Conservation (phyloP, 2,113 vertebrate genomes). For the Ovibos moschatus region DNA sequence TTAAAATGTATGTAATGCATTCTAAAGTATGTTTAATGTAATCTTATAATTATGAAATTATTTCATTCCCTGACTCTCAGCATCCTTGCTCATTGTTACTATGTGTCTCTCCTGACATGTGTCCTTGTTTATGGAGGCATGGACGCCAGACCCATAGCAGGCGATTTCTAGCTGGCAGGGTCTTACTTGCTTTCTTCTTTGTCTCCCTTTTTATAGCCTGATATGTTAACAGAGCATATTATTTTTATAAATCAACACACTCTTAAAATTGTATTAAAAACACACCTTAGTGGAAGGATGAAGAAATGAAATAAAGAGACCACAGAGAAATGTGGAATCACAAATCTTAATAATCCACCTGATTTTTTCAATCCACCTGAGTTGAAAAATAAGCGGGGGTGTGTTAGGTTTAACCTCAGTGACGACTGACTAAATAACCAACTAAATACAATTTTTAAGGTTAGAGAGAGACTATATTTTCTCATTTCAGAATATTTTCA, state of each 20-base stretch:
- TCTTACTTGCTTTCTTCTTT: background rate
- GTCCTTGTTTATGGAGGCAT: accelerated
- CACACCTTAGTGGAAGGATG: background rate
- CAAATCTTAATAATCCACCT: background rate
- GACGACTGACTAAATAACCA: background rate
- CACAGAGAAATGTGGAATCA: background rate
- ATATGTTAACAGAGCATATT: background rate
- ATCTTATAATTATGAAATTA: background rate
- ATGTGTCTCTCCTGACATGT: background rate
- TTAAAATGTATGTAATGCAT: background rate
- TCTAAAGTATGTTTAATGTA: background rate
- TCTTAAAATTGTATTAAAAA: background rate
- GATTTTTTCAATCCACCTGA: background rate
- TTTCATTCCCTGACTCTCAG: background rate
- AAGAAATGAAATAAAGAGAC: background rate
- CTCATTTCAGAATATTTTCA: background rate
- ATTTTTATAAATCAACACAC: background rate
- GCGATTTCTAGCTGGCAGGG: background rate
- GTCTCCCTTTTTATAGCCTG: background rate
- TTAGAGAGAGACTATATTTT: background rate
- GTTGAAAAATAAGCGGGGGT: background rate
- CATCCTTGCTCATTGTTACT: background rate
- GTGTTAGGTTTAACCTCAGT: background rate
- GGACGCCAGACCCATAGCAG: no score
- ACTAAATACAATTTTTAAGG: background rate